Conservation (phyloP, 64 coral and sea anemone species). For the Montipora foliosa region DNA sequence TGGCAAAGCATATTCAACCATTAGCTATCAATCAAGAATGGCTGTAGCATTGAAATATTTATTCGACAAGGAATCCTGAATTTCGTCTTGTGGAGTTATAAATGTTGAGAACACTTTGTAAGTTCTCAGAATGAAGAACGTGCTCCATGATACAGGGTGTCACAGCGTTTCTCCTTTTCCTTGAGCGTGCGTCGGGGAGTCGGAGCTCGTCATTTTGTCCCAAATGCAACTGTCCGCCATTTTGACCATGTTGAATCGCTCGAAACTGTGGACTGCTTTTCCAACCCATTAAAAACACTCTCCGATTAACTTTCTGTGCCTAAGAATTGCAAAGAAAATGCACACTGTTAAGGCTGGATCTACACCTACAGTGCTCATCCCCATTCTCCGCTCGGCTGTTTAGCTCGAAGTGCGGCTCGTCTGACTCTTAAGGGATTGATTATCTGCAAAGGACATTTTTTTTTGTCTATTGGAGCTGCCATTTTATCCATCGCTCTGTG, state of each 20-base stretch:
- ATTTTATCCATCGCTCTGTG: too few species aligned
- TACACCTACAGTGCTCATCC: too few species aligned
- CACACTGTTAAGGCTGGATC: too few species aligned
- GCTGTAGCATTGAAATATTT: background rate
- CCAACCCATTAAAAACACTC: constrained; percentile 16
- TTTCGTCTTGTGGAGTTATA: background rate
- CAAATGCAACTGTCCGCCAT: background rate
- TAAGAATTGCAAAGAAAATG: too few species aligned
- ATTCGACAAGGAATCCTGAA: background rate
- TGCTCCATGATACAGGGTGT: constrained; percentile 8
- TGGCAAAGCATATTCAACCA: background rate
- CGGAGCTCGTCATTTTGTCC: background rate
- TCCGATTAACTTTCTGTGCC: background rate
- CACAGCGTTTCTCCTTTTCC: constrained; percentile 16
- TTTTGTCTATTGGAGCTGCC: too few species aligned
- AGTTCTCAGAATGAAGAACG: background rate
- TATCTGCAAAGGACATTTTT: too few species aligned
- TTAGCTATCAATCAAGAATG: too few species aligned
- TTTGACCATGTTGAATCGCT: background rate
- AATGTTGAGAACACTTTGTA: constrained; percentile 26
- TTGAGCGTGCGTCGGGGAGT: background rate
- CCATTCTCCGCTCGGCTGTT: too few species aligned
- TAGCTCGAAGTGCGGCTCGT: too few species aligned
- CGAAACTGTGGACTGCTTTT: background rate
- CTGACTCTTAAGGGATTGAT: too few species aligned